These are phyloP conservation scores for Hippocampus kuda DNA, from an alignment of 2,797 vertebrate genomes.

Conservation along the genomic window DNA sequence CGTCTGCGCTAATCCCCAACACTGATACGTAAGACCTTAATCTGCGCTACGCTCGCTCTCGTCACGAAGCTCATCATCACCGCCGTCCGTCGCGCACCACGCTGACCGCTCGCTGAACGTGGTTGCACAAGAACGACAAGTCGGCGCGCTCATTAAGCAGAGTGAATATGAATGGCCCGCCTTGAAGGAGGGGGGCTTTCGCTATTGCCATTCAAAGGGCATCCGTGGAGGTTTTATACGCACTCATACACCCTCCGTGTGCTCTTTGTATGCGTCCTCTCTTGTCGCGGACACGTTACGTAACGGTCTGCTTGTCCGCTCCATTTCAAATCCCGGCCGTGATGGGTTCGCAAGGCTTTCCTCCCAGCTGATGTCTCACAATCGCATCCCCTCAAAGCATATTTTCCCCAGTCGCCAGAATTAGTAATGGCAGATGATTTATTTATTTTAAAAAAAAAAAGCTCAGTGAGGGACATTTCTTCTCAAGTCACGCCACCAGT, in stretches of 20 bases:
- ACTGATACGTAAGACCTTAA: slow-evolving; percentile 59
- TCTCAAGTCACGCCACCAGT: neutral
- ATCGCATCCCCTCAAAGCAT: slow-evolving; percentile 47
- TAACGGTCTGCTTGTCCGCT: slow-evolving; percentile 64
- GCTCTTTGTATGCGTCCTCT: slow-evolving; percentile 32
- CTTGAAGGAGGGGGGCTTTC: slow-evolving; percentile 12
- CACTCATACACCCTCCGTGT: slow-evolving; percentile 16
- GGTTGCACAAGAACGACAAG: neutral
- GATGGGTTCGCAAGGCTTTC: slow-evolving; percentile 51
- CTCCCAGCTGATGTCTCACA: slow-evolving; percentile 44
- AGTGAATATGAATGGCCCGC: neutral
- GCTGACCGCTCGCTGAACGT: neutral
- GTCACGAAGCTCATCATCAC: slow-evolving; percentile 31
- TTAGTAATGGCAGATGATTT: slow-evolving; percentile 27
- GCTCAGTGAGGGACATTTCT: slow-evolving; percentile 13
- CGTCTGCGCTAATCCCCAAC: slow-evolving; percentile 51
- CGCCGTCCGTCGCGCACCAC: slow-evolving; percentile 17
- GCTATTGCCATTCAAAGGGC: slow-evolving; percentile 34
- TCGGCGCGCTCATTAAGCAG: neutral
- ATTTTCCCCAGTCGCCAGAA: slow-evolving; percentile 36
- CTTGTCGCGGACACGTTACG: slow-evolving; percentile 54
- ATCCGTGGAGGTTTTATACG: slow-evolving; percentile 45
- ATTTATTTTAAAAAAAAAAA: slow-evolving; percentile 22
- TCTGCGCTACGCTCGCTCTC: slow-evolving; percentile 40
- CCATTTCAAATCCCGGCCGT: slow-evolving; percentile 60